Conservation (phyloP, 1,140 invertebrate species). For the Scaptomyza graminum region DNA sequence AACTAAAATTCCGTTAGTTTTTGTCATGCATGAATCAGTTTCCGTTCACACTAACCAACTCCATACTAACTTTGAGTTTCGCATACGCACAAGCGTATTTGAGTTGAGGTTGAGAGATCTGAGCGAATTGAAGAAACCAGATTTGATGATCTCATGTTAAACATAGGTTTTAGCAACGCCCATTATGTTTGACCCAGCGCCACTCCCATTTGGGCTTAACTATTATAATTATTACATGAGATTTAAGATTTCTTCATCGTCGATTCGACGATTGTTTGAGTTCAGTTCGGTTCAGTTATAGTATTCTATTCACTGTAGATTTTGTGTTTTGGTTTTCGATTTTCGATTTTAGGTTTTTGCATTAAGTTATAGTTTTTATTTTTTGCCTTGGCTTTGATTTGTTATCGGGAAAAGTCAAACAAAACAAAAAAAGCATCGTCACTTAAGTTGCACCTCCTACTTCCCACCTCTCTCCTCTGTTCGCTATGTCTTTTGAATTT, state of each 20-base stretch:
- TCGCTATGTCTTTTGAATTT: no score
- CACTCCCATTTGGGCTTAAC: constrained; percentile 20
- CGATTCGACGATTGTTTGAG: not conserved
- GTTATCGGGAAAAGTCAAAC: constrained; percentile 37
- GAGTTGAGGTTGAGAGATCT: not conserved
- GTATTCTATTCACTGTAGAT: not conserved
- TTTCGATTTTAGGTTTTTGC: constrained; percentile 13
- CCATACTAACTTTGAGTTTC: not conserved
- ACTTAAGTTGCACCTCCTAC: not conserved
- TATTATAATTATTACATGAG: constrained; percentile 8
- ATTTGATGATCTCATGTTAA: constrained; percentile 38
- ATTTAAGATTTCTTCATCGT: not conserved
- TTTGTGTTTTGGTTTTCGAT: constrained; percentile 1
- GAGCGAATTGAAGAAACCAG: constrained; percentile 3
- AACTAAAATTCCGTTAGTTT: not conserved
- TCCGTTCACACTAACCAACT: not conserved
- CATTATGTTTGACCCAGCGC: constrained; percentile 18
- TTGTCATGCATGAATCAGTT: constrained; percentile 15
- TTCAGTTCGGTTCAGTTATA: not conserved
- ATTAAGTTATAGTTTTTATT: constrained; percentile 23
- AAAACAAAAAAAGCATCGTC: constrained; percentile 25
- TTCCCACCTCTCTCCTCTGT: not conserved
- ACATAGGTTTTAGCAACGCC: constrained; percentile 5
- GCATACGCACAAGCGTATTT: not conserved
- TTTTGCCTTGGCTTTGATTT: constrained; percentile 3